These are phyloP conservation scores for Corbicula japonica DNA, from an alignment of 2,888 invertebrate genomes.

Conservation along the genomic window DNA sequence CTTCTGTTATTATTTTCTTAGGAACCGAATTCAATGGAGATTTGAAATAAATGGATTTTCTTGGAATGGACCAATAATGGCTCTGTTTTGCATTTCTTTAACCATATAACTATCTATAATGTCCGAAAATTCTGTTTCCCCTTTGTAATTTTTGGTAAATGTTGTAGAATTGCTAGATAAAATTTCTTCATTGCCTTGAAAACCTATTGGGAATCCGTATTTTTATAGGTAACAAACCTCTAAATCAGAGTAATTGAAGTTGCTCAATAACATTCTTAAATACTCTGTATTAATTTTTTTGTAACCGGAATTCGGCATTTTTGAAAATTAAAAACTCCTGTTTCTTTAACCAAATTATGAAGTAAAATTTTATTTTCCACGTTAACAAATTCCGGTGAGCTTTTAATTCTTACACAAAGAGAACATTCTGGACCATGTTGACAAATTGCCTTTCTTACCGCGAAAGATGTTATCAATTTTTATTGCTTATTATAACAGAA, in stretches of 20 bases:
- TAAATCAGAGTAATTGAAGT: neutral
- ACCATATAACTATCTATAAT: neutral
- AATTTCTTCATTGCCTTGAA: constrained; percentile 9
- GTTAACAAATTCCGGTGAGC: neutral
- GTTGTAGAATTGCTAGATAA: neutral
- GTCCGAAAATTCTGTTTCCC: constrained; percentile 2
- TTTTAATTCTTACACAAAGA: neutral
- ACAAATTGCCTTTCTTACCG: neutral
- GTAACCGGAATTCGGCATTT: neutral
- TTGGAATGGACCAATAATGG: constrained; percentile 2
- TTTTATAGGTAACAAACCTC: neutral
- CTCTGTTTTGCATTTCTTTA: neutral
- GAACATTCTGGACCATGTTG: neutral
- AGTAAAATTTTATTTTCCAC: too few relatives aligned
- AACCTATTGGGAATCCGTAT: neutral
- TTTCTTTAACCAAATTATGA: neutral
- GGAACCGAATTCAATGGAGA: constrained; percentile 8
- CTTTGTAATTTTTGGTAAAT: constrained; percentile 11
- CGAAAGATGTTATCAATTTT: too few relatives aligned
- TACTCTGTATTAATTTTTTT: neutral
- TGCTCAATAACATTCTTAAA: neutral
- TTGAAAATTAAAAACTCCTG: neutral
- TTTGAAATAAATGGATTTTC: constrained; percentile 1
- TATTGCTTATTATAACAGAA: too few relatives aligned
- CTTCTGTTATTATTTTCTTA: neutral